Evolutionary conservation across 2,113 vertebrate species (phyloP).

Genomic region (Capreolus pygargus): DNA sequence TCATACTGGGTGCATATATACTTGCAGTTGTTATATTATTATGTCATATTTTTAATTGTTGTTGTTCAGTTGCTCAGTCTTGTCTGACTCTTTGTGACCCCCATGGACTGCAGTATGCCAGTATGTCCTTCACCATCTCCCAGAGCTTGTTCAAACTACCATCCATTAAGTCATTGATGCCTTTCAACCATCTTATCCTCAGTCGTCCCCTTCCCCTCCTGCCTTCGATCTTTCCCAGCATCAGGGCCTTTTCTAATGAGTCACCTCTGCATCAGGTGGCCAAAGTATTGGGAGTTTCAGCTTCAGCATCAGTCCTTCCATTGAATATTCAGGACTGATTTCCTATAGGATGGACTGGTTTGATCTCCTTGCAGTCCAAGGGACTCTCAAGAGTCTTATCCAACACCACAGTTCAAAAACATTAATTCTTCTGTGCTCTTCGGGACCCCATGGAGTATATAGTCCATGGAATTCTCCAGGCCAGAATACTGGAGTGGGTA

Average conservation of each 20-base stretch:
- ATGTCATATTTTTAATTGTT: background rate
- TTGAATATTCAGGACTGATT: background rate
- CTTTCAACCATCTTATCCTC: background rate
- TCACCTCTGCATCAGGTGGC: background rate
- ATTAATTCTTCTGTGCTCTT: background rate
- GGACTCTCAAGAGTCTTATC: background rate
- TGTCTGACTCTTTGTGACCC: background rate
- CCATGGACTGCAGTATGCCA: background rate
- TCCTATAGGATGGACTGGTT: background rate
- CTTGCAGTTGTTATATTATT: background rate
- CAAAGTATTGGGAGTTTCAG: background rate
- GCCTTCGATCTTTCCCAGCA: background rate
- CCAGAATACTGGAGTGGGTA: background rate
- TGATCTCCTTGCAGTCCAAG: background rate
- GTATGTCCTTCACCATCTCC: background rate
- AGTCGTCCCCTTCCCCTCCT: background rate
- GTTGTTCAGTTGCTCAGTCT: background rate
- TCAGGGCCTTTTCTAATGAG: background rate
- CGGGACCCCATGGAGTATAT: background rate
- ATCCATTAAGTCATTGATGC: rapidly evolving
- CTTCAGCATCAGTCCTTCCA: background rate
- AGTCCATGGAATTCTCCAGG: background rate
- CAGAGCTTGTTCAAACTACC: background rate
- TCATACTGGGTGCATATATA: background rate
- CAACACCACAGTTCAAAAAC: background rate